Evolutionary conservation across 2,888 invertebrate genomes (phyloP), one percentile per base, ranked within the genome.

Genomic region (Coleophora deauratella): DNA sequence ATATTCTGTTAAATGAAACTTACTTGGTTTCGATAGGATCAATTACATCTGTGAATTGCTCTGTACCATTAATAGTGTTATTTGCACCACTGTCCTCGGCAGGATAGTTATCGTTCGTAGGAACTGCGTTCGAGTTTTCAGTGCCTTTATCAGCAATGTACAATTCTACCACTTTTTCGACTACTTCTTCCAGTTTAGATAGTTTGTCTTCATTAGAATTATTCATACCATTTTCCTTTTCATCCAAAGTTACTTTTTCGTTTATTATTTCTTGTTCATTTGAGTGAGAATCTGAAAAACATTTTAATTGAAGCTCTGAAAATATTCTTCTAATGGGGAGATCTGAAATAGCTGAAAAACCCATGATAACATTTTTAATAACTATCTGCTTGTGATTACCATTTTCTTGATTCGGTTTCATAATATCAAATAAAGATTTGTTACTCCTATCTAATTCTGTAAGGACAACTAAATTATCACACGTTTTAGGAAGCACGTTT

Each of bases 381-480:
- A 21, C 3, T 21, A 4, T 21, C 3, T 21, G 21, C 3, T 21
- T 21, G 21, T 3, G 21, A 21, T n/a, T 21, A 21, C 21, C 73
- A 60, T 65, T 61, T 53, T 64, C 62, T n/a, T n/a, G n/a, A 50
- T 58, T 55, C 50, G 63, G 51, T 53, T 53, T 60, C 57, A 51
- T 37, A 35, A 44, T 45, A 30, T 59, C 52, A 54, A 50, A 49
- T 38, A 55, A 52, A 57, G 66, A 65, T 61, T 68, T 70, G 52
- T 59, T 66, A 61, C 65, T 68, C 60, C 68, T 73, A 75, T 59
- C 70, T 75, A 82, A 59, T 61, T 69, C 64, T 68, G 68, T 52
- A 65, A 64, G 47, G 58, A 76, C 71, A 49, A 54, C 59, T 66
- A 72, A 61, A 62, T 53, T 76, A 76, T 80, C 75, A 76, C 77